Conservation (phyloP, 2,113 vertebrate genomes). For the Varanus salvator region DNA sequence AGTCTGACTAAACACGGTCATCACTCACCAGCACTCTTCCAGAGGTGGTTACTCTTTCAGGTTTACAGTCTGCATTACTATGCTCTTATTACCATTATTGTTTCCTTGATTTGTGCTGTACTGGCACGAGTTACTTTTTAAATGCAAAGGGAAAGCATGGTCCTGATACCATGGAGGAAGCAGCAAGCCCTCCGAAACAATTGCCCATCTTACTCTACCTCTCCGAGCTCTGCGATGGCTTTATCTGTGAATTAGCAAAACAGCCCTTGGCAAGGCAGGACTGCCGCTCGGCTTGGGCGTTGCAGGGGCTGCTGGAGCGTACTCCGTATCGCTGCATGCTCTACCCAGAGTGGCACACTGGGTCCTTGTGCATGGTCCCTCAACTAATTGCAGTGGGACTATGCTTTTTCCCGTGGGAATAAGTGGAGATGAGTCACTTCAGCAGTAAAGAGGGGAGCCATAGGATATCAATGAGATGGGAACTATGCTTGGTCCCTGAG, state of each 20-base stretch:
- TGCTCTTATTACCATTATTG: conserved; percentile 50
- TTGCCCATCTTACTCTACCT: not conserved
- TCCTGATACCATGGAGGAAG: not conserved
- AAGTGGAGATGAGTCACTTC: not conserved
- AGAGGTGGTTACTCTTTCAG: conserved; percentile 66
- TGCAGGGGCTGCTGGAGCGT: not conserved
- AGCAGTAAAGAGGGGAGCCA: not conserved
- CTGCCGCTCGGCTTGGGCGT: not conserved
- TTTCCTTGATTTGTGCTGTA: conserved; percentile 52
- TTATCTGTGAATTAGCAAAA: not conserved
- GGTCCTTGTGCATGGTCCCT: not conserved
- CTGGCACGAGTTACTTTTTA: conserved; percentile 39
- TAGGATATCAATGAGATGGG: not conserved
- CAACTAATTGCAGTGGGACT: too few relatives aligned
- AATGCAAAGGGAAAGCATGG: conserved; percentile 20
- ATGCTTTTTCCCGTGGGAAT: not conserved
- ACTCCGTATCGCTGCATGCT: too few relatives aligned
- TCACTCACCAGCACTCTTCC: conserved; percentile 74
- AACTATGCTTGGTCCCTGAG: not conserved
- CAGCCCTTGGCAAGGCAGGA: not conserved
- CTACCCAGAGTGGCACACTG: not conserved
- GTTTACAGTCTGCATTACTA: conserved; percentile 50
- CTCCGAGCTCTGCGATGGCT: not conserved
- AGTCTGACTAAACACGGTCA: conserved; percentile 77
- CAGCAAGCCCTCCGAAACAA: not conserved